Evolutionary conservation across 1,140 invertebrate species (phyloP).

Genomic region (Diachasmimorpha longicaudata): DNA sequence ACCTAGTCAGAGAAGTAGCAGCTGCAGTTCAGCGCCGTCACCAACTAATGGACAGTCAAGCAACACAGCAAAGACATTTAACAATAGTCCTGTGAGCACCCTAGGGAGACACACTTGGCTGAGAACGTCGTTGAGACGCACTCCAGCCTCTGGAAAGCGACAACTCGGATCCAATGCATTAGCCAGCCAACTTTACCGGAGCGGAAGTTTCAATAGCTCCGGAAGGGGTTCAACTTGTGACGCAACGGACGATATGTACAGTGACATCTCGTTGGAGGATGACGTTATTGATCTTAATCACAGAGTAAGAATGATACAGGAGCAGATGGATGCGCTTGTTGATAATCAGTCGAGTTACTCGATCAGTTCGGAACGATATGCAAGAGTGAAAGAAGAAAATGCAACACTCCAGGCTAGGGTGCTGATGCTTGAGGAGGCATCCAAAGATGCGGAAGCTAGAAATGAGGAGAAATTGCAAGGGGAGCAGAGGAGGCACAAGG

Average conservation of each 20-base stretch:
- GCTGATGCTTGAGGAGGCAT: conserved; percentile 90
- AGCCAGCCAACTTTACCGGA: conserved; percentile 87
- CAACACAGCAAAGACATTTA: conserved; percentile 33
- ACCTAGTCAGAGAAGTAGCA: conserved; percentile 41
- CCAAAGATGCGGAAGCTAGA: conserved; percentile 85
- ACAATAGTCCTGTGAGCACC: conserved; percentile 42
- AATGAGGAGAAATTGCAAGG: conserved; percentile 79
- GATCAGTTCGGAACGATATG: conserved; percentile 84
- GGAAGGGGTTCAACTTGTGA: conserved; percentile 88
- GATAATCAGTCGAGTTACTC: conserved; percentile 85
- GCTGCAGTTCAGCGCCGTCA: conserved; percentile 56
- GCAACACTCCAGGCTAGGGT: conserved; percentile 86
- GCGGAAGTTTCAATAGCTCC: conserved; percentile 88
- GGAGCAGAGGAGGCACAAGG: conserved; percentile 83
- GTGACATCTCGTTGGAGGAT: conserved; percentile 87
- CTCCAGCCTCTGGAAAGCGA: conserved; percentile 67
- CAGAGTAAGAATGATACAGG: conserved; percentile 88
- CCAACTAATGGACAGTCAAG: conserved; percentile 42
- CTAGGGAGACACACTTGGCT: conserved; percentile 78
- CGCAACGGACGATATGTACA: conserved; percentile 90
- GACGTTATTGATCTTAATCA: conserved; percentile 90
- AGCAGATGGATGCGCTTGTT: conserved; percentile 84
- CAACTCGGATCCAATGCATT: conserved; percentile 79
- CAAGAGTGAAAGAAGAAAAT: conserved; percentile 88
- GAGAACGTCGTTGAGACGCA: conserved; percentile 75